phyloP scores from a whole-genome alignment of 2,113 vertebrate genomes.

The Cynoglossus semilaevis region DNA sequence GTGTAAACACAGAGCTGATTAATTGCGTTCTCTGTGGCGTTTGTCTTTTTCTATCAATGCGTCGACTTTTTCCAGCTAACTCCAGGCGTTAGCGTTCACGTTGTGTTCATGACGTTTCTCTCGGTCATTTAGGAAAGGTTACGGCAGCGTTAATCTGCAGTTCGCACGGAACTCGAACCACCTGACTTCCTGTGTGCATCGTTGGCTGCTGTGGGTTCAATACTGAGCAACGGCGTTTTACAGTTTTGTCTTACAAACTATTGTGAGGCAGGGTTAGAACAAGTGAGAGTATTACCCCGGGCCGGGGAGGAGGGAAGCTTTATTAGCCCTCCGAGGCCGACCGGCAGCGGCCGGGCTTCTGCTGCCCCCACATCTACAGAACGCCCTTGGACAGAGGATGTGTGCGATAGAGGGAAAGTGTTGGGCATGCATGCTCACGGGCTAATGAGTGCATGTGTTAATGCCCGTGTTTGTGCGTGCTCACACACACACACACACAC shows the following conservation, averaged over 20 bases:
- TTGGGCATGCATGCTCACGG: slow-evolving; percentile 70
- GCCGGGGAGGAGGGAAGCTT: slow-evolving; percentile 65
- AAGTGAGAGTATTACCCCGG: slow-evolving; percentile 63
- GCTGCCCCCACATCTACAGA: slow-evolving; percentile 71
- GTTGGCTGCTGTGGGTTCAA: slow-evolving; percentile 72
- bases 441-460: slow-evolving; percentile 79
- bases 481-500: slow-evolving; percentile 8
- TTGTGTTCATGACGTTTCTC: slow-evolving; percentile 11
- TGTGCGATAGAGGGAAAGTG: slow-evolving; percentile 63
- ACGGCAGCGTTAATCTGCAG: slow-evolving; percentile 20
- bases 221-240: slow-evolving; percentile 66
- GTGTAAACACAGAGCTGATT: slow-evolving; percentile 23
- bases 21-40: slow-evolving; percentile 18
- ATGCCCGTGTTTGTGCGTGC: slow-evolving; percentile 66
- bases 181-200: slow-evolving; percentile 66
- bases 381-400: slow-evolving; percentile 73
- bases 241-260: slow-evolving; percentile 75
- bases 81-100: not conserved
- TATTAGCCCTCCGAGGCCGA: slow-evolving; percentile 74
- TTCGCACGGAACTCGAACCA: slow-evolving; percentile 42
- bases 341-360: slow-evolving; percentile 61
- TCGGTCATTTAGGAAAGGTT: slow-evolving; percentile 34
- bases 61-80: not conserved
- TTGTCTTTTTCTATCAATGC: slow-evolving; percentile 11
- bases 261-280: slow-evolving; percentile 66